These are phyloP conservation scores for Tonatia bakeri DNA, from an alignment of 2,113 vertebrate species.

Conservation along the genomic window DNA sequence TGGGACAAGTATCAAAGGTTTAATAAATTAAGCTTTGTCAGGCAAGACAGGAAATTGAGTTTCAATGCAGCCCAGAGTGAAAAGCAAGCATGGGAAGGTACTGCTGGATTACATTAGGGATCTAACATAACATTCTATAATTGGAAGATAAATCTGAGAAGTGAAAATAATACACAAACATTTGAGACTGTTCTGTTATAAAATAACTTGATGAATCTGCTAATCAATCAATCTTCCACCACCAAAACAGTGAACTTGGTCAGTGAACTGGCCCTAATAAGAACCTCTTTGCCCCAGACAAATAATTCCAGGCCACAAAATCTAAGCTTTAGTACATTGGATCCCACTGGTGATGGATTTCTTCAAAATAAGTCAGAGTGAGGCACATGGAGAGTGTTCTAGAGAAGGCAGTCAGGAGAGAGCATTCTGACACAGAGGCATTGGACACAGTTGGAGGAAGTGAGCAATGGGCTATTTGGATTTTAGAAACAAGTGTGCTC, in stretches of 20 bases:
- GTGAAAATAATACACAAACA: not conserved
- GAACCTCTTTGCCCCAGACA: not conserved
- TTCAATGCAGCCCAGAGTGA: not conserved
- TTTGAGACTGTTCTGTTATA: not conserved
- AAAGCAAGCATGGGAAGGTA: not conserved
- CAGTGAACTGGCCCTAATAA: not conserved
- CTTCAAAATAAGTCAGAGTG: not conserved
- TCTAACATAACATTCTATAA: not conserved
- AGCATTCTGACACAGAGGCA: not conserved
- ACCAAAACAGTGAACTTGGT: not conserved
- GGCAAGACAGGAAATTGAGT: not conserved
- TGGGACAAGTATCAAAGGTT: constrained; percentile 31
- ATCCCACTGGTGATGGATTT: not conserved
- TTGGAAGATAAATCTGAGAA: not conserved
- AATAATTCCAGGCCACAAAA: not conserved
- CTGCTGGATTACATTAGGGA: not conserved
- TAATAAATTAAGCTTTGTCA: constrained; percentile 49
- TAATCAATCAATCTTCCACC: not conserved
- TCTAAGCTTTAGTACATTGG: not conserved
- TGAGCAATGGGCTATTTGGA: not conserved
- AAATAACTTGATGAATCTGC: not conserved
- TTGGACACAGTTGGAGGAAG: not conserved
- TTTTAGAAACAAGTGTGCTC: not conserved
- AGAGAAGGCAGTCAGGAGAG: not conserved
- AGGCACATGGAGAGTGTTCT: not conserved